Evolutionary conservation across 1,140 invertebrate species (phyloP), one percentile per base, ranked within the genome.

Genomic region (Ceratina japonica): DNA sequence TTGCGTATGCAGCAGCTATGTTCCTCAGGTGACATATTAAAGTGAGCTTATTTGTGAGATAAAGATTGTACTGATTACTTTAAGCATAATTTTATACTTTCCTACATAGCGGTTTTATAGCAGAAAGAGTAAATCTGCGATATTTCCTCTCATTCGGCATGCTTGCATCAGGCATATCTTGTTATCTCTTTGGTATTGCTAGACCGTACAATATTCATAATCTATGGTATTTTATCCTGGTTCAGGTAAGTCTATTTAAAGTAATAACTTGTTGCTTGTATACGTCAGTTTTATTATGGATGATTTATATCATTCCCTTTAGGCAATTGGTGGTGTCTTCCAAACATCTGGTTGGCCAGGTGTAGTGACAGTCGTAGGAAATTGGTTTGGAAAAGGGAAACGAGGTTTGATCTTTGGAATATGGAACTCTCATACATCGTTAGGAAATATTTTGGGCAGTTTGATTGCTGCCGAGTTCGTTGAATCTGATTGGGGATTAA

Each of bases 401-500:
- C 93, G 95, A 90, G 98, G 98, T 24, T 92, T 99, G 10, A 98
- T 99, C 81, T 99, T 99, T 92, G 98, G 98, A 16, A 94, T 99
- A 16, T 99, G 94, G 98, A 99, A 99, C 92, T 98, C 98, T 1
- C 98, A 99, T 86, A 99, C 98, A 0, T 98, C 97, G 0, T 94
- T 99, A 15, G 98, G 98, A 44, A 99, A 99, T 91, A 99, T 99
- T 89, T 89, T 99, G 64, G 98, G 97, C 90, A 92, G 90, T 84
- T 81, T 98, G 5, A 96, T 99, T 74, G 97, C 98, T 12, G 97
- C 96, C 0, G 89, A 94, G 56, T 99, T 96, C 92, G 97, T 99
- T 10, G 96, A 97, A 88, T 92, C 90, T 0, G 95, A 98, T 90
- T 99, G 98, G 98, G 96, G 97, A 1, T 91, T 97, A 51, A 98